Base-by-base conservation (phyloP, 2,113 vertebrate genomes). In the Pagrus major region DNA sequence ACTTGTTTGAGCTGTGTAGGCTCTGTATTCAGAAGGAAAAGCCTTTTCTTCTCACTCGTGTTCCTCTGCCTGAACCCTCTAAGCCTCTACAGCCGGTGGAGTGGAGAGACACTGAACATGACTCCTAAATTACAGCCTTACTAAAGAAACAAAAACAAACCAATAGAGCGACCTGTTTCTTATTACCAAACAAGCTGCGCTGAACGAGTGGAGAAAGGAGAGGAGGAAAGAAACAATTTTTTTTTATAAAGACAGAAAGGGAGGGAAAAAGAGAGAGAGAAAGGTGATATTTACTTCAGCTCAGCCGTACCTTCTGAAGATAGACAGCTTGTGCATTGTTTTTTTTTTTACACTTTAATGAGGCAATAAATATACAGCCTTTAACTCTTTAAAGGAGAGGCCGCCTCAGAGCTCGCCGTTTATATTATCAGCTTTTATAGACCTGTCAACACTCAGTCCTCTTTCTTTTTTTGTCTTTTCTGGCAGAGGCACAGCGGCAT, bases 341-440 rank as follows among this genome's bases (percentile, higher is more conserved):
- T 89, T 85, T n/a, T n/a, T 86, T 80, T 80, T 86, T 37, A 87
- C 86, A 80, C 86, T 94, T 94, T 94, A 94, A 94, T 92, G 91
- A 94, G 81, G 92, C 92, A 92, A 91, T 93, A 94, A 96, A 95
- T 93, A 96, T 94, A 93, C 93, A 93, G 95, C 91, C 92, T 95
- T 94, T 95, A 92, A 89, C 89, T 90, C 64, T 73, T 94, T 93
- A 94, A 93, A 93, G 92, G 74, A 88, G 91, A 94, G 93, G 93
- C 93, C 87, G 92, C 93, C 94, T 92, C 94, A 94, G 93, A 92
- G 76, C 88, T 93, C 89, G 92, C 90, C 94, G 87, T 95, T 96
- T 95, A 94, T 94, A 95, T 95, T 94, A 96, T 96, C 95, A 94
- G 93, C 94, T 95, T 96, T 96, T 96, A 97, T 95, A 93, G 95